Conservation (phyloP, 2,113 vertebrate species). For the Sapayoa aenigma region DNA sequence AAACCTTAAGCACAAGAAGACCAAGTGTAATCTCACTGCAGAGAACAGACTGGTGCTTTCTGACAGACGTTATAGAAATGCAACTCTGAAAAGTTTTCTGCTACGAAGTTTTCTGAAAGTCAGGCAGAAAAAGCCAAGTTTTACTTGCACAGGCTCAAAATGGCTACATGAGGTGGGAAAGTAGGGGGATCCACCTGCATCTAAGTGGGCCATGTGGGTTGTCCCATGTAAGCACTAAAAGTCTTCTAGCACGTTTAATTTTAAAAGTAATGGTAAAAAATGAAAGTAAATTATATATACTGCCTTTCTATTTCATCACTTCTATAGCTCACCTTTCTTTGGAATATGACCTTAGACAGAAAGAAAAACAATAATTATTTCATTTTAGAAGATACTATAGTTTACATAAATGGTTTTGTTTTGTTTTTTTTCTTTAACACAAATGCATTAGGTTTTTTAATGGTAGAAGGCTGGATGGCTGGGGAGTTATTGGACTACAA, state of each 20-base stretch:
- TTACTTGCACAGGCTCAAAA: neutral
- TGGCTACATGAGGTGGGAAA: neutral
- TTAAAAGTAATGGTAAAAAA: neutral
- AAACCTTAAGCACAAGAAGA: neutral
- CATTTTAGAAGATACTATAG: neutral
- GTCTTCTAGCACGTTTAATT: neutral
- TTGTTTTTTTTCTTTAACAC: neutral
- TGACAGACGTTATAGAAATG: neutral
- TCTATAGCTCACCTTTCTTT: neutral
- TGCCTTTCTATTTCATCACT: neutral
- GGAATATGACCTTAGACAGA: neutral
- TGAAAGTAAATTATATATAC: fast-evolving
- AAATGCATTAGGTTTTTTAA: neutral
- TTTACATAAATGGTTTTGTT: neutral
- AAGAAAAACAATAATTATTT: neutral
- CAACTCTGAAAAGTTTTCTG: neutral
- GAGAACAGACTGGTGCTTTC: fast-evolving
- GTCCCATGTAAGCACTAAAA: neutral
- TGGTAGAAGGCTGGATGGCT: neutral
- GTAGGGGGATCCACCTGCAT: neutral
- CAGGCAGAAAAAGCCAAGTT: neutral
- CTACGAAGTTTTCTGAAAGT: neutral
- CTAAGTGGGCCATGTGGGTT: neutral
- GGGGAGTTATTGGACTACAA: neutral
- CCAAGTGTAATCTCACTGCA: neutral